phyloP scores from a whole-genome alignment of 2,797 vertebrate species.

The Centropyge bicolor region DNA sequence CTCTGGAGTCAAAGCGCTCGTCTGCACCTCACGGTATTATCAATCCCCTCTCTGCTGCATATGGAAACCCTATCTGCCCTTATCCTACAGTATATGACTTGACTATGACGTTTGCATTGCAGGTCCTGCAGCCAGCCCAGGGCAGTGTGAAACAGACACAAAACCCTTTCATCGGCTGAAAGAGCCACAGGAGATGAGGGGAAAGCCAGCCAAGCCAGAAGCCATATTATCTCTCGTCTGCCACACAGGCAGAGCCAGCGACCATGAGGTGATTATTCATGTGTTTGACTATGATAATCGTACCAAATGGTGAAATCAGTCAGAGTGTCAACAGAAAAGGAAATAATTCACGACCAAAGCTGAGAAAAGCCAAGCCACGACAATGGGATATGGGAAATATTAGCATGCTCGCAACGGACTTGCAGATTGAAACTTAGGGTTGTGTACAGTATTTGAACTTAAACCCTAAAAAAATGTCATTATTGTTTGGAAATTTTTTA shows the following conservation, averaged over 20 bases:
- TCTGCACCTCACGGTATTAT: constrained; percentile 54
- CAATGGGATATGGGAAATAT: constrained; percentile 61
- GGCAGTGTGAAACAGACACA: constrained; percentile 86
- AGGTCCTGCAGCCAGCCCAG: constrained; percentile 81
- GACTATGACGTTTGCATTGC: constrained; percentile 71
- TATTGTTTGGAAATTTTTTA: constrained; percentile 14
- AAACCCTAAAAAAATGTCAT: constrained; percentile 29
- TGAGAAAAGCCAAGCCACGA: constrained; percentile 76
- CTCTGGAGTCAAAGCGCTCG: constrained; percentile 58
- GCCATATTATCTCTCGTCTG: constrained; percentile 66
- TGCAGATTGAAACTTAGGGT: constrained; percentile 60
- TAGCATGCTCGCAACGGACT: constrained; percentile 73
- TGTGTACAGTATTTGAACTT: constrained; percentile 37
- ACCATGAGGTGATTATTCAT: constrained; percentile 70
- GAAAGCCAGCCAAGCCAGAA: constrained; percentile 80
- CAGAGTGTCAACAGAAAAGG: constrained; percentile 63
- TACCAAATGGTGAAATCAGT: constrained; percentile 58
- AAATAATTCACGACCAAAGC: constrained; percentile 68
- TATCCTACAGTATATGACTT: constrained; percentile 51
- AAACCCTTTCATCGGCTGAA: constrained; percentile 86
- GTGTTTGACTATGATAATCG: constrained; percentile 68
- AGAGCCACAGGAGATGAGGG: constrained; percentile 81
- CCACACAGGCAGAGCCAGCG: constrained; percentile 67
- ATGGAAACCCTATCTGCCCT: constrained; percentile 55
- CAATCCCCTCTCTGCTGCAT: constrained; percentile 55